A percentile compares a stretch with the other conserved stretches of the same genome.
phyloP scores from a whole-genome alignment of 2,888 invertebrate species.

The Galerucella calmariensis region DNA sequence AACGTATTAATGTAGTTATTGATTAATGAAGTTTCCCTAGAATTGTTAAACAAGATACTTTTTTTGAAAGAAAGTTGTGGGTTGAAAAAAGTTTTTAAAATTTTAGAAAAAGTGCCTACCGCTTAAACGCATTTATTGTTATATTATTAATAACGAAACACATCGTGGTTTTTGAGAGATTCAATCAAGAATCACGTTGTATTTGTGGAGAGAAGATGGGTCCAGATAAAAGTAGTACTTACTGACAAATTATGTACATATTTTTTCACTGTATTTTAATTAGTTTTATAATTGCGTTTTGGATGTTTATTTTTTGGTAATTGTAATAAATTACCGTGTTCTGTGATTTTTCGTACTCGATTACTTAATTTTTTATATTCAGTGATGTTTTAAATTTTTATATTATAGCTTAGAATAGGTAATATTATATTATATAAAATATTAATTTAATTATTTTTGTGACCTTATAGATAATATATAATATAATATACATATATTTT shows the following conservation, averaged over 20 bases:
- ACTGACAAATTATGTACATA: neutral
- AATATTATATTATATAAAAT: neutral
- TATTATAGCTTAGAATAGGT: neutral
- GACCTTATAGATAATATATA: neutral
- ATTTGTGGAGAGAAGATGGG: neutral
- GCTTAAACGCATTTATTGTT: constrained; percentile 33
- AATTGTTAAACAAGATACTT: neutral
- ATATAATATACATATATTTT: constrained; percentile 3
- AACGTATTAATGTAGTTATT: neutral
- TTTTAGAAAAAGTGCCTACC: constrained; percentile 40
- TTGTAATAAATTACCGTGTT: too few species aligned
- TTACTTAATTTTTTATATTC: too few species aligned
- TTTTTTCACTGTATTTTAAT: neutral
- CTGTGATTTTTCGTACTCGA: too few species aligned
- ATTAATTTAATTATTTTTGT: neutral
- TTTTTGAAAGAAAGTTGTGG: constrained; percentile 3
- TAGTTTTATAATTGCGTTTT: too few species aligned
- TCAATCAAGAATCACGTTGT: neutral
- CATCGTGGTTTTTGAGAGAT: constrained; percentile 33
- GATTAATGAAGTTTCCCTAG: neutral
- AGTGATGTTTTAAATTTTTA: neutral
- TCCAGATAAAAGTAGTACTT: neutral
- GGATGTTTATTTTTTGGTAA: too few species aligned
- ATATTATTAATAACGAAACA: constrained; percentile 25
- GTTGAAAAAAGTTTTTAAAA: constrained; percentile 20